Conservation (phyloP, 2,888 invertebrate genomes). For the Orchesella flavescens region DNA sequence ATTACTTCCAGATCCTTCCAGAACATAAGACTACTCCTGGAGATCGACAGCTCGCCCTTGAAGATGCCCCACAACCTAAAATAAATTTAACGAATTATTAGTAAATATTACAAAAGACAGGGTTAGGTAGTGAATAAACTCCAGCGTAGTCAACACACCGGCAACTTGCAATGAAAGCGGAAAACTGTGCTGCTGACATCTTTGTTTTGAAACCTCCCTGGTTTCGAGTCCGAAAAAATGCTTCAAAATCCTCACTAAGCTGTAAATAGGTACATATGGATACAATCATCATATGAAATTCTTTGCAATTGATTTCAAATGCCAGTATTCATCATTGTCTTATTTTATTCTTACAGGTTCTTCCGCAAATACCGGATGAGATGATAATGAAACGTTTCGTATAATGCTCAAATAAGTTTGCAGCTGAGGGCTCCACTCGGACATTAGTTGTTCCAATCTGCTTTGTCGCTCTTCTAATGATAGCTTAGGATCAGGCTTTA, state of each 20-base stretch:
- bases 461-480: neutral
- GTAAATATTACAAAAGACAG: neutral
- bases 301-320: neutral
- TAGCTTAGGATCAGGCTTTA: slow-evolving; percentile 14
- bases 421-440: slow-evolving; percentile 3
- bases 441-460: slow-evolving; percentile 27
- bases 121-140: neutral
- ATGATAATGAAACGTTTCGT: neutral
- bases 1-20: slow-evolving; percentile 48
- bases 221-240: slow-evolving; percentile 19
- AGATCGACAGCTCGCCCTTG: slow-evolving; percentile 5
- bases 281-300: neutral
- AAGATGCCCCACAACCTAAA: slow-evolving; percentile 23
- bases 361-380: slow-evolving; percentile 1
- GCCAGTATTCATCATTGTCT: neutral
- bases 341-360: slow-evolving; percentile 5
- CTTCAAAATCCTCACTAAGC: slow-evolving; percentile 15
- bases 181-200: slow-evolving; percentile 36
- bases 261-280: neutral
- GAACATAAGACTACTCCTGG: slow-evolving; percentile 20
- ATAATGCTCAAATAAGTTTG: slow-evolving; percentile 15
- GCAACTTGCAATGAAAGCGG: slow-evolving; percentile 40
- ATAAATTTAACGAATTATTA: neutral
- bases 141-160: slow-evolving; percentile 24
- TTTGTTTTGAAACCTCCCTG: slow-evolving; percentile 17